Percentiles rank a stretch among this genome's conserved stretches.
Conservation (phyloP, 2,797 vertebrate species). For the Enteromius mattozi region DNA sequence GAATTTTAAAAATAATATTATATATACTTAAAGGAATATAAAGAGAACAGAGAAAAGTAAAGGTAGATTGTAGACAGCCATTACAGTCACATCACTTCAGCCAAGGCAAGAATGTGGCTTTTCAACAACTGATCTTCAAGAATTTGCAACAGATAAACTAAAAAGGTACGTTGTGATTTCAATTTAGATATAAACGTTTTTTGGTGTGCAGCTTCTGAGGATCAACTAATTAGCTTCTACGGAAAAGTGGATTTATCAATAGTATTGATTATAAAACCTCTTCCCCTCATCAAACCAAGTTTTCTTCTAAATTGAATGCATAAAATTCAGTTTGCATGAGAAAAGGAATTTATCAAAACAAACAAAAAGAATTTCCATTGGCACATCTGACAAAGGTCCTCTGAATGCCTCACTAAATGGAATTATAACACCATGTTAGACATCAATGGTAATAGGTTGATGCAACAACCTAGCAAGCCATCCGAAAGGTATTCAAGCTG, state of each 20-base stretch:
- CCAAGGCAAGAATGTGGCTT: constrained; percentile 46
- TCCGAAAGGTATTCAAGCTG: constrained; percentile 33
- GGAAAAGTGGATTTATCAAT: not conserved
- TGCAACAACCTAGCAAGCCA: constrained; percentile 38
- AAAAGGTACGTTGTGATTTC: constrained; percentile 38
- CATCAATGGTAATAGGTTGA: constrained; percentile 8
- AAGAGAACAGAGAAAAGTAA: not conserved
- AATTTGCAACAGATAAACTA: constrained; percentile 24
- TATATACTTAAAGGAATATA: not conserved
- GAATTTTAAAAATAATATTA: not conserved
- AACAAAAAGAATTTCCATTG: not conserved
- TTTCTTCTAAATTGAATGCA: not conserved
- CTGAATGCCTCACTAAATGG: constrained; percentile 19
- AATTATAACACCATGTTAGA: constrained; percentile 38
- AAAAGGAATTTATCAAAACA: constrained; percentile 31
- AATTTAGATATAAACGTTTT: constrained; percentile 44
- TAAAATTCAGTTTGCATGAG: not conserved
- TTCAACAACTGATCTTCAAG: constrained; percentile 35
- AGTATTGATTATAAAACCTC: constrained; percentile 17
- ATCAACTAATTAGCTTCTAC: not conserved
- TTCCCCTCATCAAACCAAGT: not conserved
- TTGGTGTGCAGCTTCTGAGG: not conserved
- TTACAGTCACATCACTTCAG: constrained; percentile 11
- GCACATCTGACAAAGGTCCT: constrained; percentile 5
- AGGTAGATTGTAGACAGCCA: not conserved